Conservation (phyloP, 2,113 vertebrate genomes). For the Brienomyrus brachyistius region DNA sequence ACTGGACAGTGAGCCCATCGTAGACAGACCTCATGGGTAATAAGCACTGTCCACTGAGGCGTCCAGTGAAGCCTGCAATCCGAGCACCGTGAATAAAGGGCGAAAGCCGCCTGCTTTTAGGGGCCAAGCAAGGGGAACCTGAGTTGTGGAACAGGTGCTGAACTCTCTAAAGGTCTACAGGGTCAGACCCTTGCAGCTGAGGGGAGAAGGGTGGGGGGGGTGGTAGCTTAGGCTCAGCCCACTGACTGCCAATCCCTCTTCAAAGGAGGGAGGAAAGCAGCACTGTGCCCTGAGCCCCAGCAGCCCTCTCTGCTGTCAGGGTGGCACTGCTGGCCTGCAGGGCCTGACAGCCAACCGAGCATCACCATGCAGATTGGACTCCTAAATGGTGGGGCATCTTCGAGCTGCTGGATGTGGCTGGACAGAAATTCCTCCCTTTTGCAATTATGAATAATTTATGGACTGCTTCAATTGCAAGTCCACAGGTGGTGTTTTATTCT, state of each 20-base stretch:
- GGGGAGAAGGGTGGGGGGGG: not conserved
- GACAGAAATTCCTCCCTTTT: not conserved
- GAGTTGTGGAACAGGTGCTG: not conserved
- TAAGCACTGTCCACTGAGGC: conserved; percentile 39
- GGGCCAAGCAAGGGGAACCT: not conserved
- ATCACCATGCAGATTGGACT: not conserved
- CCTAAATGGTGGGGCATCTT: not conserved
- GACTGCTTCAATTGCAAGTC: not conserved
- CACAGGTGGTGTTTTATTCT: not conserved
- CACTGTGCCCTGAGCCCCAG: not conserved
- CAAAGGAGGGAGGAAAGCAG: not conserved
- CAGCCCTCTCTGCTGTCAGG: not conserved
- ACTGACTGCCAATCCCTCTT: not conserved
- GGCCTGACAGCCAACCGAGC: not conserved
- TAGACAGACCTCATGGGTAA: conserved; percentile 52
- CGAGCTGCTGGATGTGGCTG: not conserved
- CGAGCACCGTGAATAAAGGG: not conserved
- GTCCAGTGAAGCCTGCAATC: conserved; percentile 38
- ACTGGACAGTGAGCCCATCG: conserved; percentile 36
- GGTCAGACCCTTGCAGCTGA: not conserved
- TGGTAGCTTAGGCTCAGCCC: not conserved
- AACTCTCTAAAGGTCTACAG: not conserved
- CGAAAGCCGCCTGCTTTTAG: not conserved
- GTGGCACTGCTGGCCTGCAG: not conserved
- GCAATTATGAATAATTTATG: not conserved